phyloP scores from a whole-genome alignment of 2,113 vertebrate genomes.

The Thermophis baileyi region DNA sequence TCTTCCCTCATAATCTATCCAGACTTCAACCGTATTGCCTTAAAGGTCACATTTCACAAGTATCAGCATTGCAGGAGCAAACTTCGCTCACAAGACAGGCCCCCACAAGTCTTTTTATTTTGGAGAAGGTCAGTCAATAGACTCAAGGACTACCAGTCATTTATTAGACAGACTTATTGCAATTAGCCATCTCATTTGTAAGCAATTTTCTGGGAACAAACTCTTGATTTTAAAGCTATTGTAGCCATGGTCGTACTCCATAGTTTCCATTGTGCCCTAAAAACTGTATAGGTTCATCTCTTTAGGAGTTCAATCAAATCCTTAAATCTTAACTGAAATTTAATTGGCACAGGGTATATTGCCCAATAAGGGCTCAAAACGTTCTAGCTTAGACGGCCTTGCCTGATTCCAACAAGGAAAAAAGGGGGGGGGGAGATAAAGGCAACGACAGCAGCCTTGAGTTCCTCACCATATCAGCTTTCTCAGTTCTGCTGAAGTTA shows the following conservation, averaged over 20 bases:
- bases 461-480: neutral
- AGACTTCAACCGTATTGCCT: neutral
- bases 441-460: neutral
- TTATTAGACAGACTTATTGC: neutral
- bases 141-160: neutral
- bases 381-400: neutral
- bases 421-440: neutral
- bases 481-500: neutral
- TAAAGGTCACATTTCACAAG: neutral
- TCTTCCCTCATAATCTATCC: neutral
- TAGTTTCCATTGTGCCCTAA: neutral
- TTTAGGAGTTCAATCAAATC: neutral
- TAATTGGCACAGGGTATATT: neutral
- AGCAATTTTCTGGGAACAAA: neutral
- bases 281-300: neutral
- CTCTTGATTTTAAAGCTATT: neutral
- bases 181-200: neutral
- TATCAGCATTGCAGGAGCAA: neutral
- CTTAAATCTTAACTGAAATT: neutral
- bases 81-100: neutral
- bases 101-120: neutral
- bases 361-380: neutral
- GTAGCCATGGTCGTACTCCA: no score
- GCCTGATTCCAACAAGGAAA: neutral
- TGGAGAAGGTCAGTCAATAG: neutral